Percentiles rank a stretch among this genome's conserved stretches.
These are phyloP conservation scores for Battus philenor DNA, from an alignment of 1,140 invertebrate genomes.

Conservation along the genomic window DNA sequence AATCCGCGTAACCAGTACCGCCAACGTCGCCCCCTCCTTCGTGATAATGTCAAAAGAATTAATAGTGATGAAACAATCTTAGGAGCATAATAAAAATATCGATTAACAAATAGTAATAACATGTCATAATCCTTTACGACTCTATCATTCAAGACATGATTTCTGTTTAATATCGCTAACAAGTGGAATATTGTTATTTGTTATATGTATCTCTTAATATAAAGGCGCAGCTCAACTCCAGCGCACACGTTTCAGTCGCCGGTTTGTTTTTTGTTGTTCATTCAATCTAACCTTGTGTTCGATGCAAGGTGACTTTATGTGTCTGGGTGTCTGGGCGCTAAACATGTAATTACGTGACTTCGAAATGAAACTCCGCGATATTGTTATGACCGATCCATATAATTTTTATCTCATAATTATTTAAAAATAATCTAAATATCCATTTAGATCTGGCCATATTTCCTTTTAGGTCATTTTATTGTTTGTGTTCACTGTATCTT, in stretches of 20 bases:
- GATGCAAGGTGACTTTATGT: conserved; percentile 71
- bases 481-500: conserved; percentile 34
- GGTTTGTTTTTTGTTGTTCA: conserved; percentile 63
- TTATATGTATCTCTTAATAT: conserved; percentile 40
- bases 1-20: conserved; percentile 36
- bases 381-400: conserved; percentile 64
- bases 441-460: conserved; percentile 24
- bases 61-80: conserved; percentile 6
- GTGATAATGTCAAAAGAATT: conserved; percentile 21
- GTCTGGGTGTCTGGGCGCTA: conserved; percentile 66
- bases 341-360: conserved; percentile 69
- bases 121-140: conserved; percentile 38
- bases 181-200: conserved; percentile 35
- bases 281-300: conserved; percentile 66
- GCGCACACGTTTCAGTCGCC: conserved; percentile 41
- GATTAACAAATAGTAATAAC: conserved; percentile 35
- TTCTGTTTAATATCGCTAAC: conserved; percentile 27
- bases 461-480: conserved; percentile 31
- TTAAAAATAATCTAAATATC: conserved; percentile 30
- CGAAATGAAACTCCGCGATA: conserved; percentile 55
- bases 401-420: conserved; percentile 56
- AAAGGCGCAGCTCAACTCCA: conserved; percentile 33
- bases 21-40: conserved; percentile 39
- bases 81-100: conserved; percentile 59
- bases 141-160: conserved; percentile 29